These are phyloP conservation scores for Aphyosemion australe DNA, from an alignment of 2,113 vertebrate species.

Conservation along the genomic window DNA sequence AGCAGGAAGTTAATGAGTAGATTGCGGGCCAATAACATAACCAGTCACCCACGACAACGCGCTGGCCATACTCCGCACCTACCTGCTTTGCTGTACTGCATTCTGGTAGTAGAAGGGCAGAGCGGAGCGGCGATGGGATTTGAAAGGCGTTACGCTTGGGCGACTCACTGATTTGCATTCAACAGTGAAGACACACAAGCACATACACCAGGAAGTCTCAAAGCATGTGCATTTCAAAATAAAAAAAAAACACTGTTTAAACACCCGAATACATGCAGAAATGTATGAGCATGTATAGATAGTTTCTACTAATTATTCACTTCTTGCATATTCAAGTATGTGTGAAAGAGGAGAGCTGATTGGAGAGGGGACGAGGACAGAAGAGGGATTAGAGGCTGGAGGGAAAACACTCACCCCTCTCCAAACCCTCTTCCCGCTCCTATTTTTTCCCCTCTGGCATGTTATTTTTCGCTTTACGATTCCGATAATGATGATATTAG, in stretches of 20 bases:
- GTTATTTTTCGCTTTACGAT: constrained; percentile 79
- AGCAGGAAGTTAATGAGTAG: constrained; percentile 73
- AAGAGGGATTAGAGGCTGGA: constrained; percentile 57
- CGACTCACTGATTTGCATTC: constrained; percentile 76
- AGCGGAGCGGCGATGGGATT: constrained; percentile 70
- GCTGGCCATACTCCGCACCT: constrained; percentile 64
- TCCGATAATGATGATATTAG: constrained; percentile 78
- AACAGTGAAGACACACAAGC: constrained; percentile 74
- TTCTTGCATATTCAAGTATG: constrained; percentile 47
- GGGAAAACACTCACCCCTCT: constrained; percentile 54
- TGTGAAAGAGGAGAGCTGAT: constrained; percentile 31
- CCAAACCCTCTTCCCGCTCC: constrained; percentile 46
- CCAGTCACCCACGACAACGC: constrained; percentile 75
- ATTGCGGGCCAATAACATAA: constrained; percentile 77
- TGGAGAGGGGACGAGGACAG: constrained; percentile 39
- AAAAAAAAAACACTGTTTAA: constrained; percentile 13
- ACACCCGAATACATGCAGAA: constrained; percentile 4
- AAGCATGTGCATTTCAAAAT: constrained; percentile 36
- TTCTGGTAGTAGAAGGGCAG: constrained; percentile 73
- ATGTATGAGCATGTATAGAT: constrained; percentile 6
- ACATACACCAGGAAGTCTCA: constrained; percentile 70
- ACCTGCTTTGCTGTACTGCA: constrained; percentile 64
- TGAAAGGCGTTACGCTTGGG: constrained; percentile 75
- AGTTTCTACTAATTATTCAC: constrained; percentile 58
- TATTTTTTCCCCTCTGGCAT: constrained; percentile 38